Conservation (phyloP, 2,797 vertebrate genomes). For the Amphiprion clarkii region DNA sequence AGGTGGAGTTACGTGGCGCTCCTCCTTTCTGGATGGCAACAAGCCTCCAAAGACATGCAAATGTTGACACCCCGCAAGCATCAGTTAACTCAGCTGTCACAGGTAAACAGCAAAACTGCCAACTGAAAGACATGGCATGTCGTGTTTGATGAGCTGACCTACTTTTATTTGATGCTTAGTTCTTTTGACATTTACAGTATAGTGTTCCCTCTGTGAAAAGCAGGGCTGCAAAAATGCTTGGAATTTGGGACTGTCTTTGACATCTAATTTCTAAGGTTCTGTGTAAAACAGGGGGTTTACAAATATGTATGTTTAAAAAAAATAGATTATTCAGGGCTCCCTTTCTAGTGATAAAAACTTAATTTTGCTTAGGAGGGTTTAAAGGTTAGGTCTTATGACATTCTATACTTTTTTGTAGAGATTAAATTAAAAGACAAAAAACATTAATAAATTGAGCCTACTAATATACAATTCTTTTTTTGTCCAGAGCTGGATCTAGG, state of each 20-base stretch:
- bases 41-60: background rate
- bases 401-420: too few species aligned
- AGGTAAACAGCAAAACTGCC: constrained; percentile 39
- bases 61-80: background rate
- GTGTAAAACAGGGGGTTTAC: too few species aligned
- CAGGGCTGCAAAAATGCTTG: constrained; percentile 14
- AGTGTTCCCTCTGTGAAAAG: background rate
- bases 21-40: constrained; percentile 21
- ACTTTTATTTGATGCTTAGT: background rate
- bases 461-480: too few species aligned
- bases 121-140: background rate
- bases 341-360: background rate
- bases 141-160: constrained; percentile 1
- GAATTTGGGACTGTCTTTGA: constrained; percentile 40
- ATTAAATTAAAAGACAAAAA: background rate
- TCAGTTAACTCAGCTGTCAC: constrained; percentile 23
- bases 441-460: background rate
- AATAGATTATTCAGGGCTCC: background rate
- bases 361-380: background rate
- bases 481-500: too few species aligned
- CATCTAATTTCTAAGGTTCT: background rate
- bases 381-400: background rate
- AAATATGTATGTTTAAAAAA: background rate
- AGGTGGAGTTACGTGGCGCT: constrained; percentile 62
- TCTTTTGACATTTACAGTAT: background rate